phyloP scores from a whole-genome alignment of 1,140 invertebrate species.

The Pogonognathellus flavescens region DNA sequence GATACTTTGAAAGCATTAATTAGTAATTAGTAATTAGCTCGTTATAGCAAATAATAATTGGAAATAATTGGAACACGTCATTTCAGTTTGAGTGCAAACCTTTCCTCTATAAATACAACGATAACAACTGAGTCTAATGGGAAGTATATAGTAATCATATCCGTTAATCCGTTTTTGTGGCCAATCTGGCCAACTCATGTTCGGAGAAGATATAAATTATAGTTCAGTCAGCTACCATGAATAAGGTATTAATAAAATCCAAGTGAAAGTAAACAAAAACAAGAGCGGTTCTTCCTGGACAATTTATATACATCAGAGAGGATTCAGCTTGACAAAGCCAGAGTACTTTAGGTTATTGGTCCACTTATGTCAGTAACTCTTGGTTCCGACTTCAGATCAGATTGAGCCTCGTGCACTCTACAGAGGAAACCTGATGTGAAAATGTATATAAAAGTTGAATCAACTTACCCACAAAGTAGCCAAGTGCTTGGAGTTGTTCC shows the following conservation, averaged over 20 bases:
- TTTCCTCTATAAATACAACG: too few relatives aligned
- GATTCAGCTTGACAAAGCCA: not conserved
- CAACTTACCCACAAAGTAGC: constrained; percentile 80
- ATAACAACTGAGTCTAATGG: too few relatives aligned
- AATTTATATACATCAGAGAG: not conserved
- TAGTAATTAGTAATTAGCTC: too few relatives aligned
- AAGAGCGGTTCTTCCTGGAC: not conserved
- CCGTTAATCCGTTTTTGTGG: too few relatives aligned
- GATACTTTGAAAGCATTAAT: too few relatives aligned
- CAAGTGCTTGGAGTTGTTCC: constrained; percentile 85
- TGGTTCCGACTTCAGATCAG: not conserved
- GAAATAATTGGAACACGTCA: too few relatives aligned
- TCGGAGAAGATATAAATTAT: not conserved
- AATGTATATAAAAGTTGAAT: not conserved
- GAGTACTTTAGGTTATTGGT: not conserved
- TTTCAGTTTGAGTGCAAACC: too few relatives aligned
- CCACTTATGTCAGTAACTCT: not conserved
- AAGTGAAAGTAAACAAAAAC: constrained; percentile 3
- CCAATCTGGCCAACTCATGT: not conserved
- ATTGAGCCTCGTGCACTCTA: not conserved
- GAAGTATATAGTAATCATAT: too few relatives aligned
- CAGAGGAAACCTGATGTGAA: not conserved
- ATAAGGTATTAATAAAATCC: too few relatives aligned
- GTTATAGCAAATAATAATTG: too few relatives aligned
- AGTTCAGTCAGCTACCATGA: not conserved